Conservation (phyloP, 2,113 vertebrate species). For the Ahaetulla prasina region DNA sequence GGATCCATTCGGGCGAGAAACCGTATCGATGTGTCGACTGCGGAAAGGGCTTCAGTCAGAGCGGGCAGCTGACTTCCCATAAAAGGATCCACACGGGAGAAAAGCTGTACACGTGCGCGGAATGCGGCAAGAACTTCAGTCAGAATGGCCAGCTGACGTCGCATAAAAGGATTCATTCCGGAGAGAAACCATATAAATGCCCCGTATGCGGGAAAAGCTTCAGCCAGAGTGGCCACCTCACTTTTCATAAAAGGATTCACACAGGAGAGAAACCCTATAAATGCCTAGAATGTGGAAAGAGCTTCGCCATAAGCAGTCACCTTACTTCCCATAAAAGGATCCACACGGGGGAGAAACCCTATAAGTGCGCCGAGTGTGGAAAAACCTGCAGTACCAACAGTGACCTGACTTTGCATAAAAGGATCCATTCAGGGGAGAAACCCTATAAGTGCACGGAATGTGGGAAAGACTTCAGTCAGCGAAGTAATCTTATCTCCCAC, state of each 20-base stretch:
- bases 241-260: background rate
- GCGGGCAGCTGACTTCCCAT: background rate
- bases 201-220: background rate
- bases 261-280: background rate
- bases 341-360: background rate
- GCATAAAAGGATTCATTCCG: background rate
- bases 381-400: background rate
- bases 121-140: background rate
- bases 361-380: background rate
- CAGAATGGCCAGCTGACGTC: background rate
- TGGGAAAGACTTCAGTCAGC: background rate
- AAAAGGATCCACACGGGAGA: background rate
- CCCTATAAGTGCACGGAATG: background rate
- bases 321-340: background rate
- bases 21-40: background rate
- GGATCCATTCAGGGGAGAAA: background rate
- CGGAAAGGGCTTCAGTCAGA: background rate
- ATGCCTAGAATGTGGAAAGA: background rate
- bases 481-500: background rate
- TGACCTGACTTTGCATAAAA: background rate
- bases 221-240: background rate
- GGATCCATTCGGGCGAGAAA: background rate
- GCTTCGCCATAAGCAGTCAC: background rate
- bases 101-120: background rate
- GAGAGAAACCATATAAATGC: background rate